phyloP scores from a whole-genome alignment of 2,113 vertebrate genomes.

The Bubo blakistoni region DNA sequence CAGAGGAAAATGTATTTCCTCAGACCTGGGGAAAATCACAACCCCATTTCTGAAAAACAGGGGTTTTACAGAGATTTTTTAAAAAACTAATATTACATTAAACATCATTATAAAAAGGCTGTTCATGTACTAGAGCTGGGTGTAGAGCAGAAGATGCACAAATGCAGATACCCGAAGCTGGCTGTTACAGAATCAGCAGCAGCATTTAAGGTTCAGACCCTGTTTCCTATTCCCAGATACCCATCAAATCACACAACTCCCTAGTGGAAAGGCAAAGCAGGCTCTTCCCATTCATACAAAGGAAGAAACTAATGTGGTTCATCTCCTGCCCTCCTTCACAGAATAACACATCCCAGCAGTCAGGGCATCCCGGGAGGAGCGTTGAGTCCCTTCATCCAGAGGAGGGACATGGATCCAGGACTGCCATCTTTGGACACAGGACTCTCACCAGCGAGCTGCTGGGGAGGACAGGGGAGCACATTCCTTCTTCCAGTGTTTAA shows the following conservation, averaged over 20 bases:
- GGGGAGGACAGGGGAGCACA: not conserved
- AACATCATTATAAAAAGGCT: not conserved
- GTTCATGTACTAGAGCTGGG: not conserved
- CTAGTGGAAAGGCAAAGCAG: not conserved
- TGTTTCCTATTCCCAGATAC: not conserved
- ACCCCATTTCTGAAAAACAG: not conserved
- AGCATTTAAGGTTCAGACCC: not conserved
- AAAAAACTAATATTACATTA: not conserved
- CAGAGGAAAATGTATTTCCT: not conserved
- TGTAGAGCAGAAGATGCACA: not conserved
- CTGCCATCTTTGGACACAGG: not conserved
- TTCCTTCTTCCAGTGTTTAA: not conserved
- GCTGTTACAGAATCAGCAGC: not conserved
- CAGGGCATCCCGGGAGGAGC: not conserved
- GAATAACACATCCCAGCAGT: not conserved
- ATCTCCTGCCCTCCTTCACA: not conserved
- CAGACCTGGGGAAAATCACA: not conserved
- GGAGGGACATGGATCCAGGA: not conserved
- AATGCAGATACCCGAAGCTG: not conserved
- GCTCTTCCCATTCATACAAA: not conserved
- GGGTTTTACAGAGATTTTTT: not conserved
- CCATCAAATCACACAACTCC: not conserved
- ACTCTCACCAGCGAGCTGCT: not conserved
- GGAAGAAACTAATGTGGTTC: not conserved
- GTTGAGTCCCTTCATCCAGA: not conserved